These are phyloP conservation scores for Sycophaga agraensis DNA, from an alignment of 1,140 invertebrate species.

Conservation along the genomic window DNA sequence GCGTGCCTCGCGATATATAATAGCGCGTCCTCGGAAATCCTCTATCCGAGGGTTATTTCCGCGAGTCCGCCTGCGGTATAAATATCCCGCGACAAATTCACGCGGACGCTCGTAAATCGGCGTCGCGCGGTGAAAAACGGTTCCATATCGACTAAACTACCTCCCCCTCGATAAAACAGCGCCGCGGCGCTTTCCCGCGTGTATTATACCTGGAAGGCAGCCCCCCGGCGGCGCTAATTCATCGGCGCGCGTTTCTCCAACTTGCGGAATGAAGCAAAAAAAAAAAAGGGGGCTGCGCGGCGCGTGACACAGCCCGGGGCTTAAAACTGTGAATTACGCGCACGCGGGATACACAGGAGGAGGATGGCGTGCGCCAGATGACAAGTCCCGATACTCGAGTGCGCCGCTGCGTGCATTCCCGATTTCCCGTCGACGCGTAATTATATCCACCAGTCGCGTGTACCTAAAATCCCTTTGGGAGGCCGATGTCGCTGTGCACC, in stretches of 20 bases:
- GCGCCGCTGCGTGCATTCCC: background rate
- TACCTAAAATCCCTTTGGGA: background rate
- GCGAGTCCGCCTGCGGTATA: no score
- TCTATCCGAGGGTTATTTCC: no score
- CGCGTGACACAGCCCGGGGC: slow-evolving; percentile 48
- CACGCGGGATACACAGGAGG: slow-evolving; percentile 21
- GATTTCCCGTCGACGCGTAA: slow-evolving; percentile 23
- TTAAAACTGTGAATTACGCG: slow-evolving; percentile 37
- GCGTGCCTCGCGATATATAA: no score
- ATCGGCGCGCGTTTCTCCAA: background rate
- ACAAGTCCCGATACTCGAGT: slow-evolving; percentile 32
- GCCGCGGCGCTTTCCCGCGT: background rate
- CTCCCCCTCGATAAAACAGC: no score
- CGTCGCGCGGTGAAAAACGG: no score
- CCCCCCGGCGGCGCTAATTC: slow-evolving; percentile 13
- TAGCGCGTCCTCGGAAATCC: no score
- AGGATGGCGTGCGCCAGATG: slow-evolving; percentile 34
- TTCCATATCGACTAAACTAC: no score
- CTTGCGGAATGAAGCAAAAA: background rate
- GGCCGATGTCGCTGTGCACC: no score
- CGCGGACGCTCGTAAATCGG: no score
- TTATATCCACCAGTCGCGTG: slow-evolving; percentile 11
- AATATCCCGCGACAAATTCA: no score
- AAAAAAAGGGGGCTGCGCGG: no score
- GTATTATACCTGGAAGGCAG: background rate